Base-by-base conservation (phyloP, 2,888 invertebrate species). In the Himalopsyche japonica region DNA sequence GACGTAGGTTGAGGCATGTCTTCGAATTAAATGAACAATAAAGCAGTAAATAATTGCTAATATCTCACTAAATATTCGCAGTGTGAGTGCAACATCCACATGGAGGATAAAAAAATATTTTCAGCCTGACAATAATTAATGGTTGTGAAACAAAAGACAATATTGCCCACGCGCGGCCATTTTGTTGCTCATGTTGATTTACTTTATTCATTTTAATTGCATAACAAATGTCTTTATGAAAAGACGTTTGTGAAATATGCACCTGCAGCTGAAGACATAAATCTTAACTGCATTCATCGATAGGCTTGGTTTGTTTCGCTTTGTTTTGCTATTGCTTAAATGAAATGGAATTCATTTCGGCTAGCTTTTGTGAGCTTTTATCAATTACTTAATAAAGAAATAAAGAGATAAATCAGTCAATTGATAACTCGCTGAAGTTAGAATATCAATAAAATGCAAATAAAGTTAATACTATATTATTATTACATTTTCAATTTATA, bases 221-320 rank as follows among this genome's bases (percentile, higher is more conserved):
- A 70, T 70, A 70, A 70, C 70, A 70, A 70, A 70, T 70, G 70
- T 70, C 70, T 70, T 70, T 70, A 70, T 70, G 70, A 70, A 70
- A 70, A 70, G 70, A 27, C 70, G 24, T 27, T 70, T 70, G 70
- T 70, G 70, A 70, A 70, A 70, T 70, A 70, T 70, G 70, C 70
- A 70, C 70, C 70, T 70, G 70, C 70, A 27, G 27, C 70, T 27
- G 27, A 15, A 15, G 24, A 27, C 70, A 70, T 70, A 70, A 70
- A 70, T 70, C 70, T 70, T 70, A 15, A 70, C 70, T 24, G 70
- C 70, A 70, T 70, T 70, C 70, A 70, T 70, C 30, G 70, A 70
- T 70, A 70, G 70, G 27, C 70, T 70, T 27, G 70, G 70, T 27
- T 70, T 70, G 27, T 70, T 70, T 70, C 30, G 70, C 64, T 64